Conservation (phyloP, 2,113 vertebrate species). For the Eptesicus fuscus region DNA sequence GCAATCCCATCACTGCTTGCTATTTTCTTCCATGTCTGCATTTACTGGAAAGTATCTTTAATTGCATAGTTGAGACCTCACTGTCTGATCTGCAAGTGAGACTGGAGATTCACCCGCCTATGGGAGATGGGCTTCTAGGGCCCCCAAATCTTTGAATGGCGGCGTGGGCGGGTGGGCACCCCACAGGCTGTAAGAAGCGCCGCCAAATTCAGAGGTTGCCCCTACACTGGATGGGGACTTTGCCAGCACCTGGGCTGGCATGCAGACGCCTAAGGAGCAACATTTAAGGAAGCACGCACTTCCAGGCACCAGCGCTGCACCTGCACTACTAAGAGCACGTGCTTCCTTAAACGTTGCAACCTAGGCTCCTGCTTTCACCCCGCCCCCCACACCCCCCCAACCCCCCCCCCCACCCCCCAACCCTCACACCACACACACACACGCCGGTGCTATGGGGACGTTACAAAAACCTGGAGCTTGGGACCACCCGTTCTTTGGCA, state of each 20-base stretch:
- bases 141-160: background rate
- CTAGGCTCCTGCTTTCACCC: no score
- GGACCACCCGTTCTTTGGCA: fast-evolving
- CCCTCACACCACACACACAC: no score
- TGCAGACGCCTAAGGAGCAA: background rate
- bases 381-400: fast-evolving
- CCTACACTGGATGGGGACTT: fast-evolving
- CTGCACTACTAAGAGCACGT: background rate
- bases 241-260: background rate
- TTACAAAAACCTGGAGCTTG: fast-evolving
- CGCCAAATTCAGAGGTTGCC: background rate
- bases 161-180: no score
- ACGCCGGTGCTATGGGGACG: no score
- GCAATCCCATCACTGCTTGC: background rate
- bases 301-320: background rate
- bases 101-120: background rate
- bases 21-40: background rate
- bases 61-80: background rate
- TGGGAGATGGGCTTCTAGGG: background rate
- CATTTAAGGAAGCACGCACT: background rate
- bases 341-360: background rate
- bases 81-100: background rate
- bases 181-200: background rate
- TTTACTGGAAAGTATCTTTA: background rate
- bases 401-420: no score